Evolutionary conservation across 2,113 vertebrate genomes (phyloP), one percentile per base, ranked within the genome.

Genomic region (Donacobius atricapilla): DNA sequence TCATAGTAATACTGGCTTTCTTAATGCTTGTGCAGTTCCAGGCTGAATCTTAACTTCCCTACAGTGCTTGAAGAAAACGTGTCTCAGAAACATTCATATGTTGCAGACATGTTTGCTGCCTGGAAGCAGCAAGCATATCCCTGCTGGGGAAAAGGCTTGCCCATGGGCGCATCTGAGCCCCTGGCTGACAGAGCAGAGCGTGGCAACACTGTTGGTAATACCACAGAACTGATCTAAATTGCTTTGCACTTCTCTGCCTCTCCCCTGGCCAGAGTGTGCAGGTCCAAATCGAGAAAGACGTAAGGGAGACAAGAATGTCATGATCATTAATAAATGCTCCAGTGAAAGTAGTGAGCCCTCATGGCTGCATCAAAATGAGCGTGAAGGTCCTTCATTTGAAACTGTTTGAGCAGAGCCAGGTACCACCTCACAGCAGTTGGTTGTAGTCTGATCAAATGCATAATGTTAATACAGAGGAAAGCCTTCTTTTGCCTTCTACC

Each of bases 391-490:
- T 86, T 72, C 31, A 58, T 86, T 56, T 58, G 37, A 66, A 85
- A 60, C 48, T 37, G 8, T 54, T 73, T 50, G 58, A 87, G 84
- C 82, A 69, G 84, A 93, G 79, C 40, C 57, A 82, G 85, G 76
- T 95, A 79, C 79, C 56, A n/a, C 91, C 94, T 96, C 31, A 13
- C 76, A 39, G 40, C 5, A 4, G 44, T 81, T 48, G 33, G 60
- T 3, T 35, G 44, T 93, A 73, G 22, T 37, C 91, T 89, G 83
- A 58, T 93, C 70, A 81, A 91, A 60, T 12, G 48, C 73, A 48
- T 5, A 54, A 72, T 89, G n/a, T 78, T 93, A 94, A 83, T 47
- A 79, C 50, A 53, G 91, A 85, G 31, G 47, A 79, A 95, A 91
- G 22, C 63, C n/a, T 37, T 30, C 28, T 60, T 35, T 39, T 83